A percentile compares a stretch with the other conserved stretches of the same genome.
Conservation (phyloP, 2,797 vertebrate genomes). For the Dipus sagitta region DNA sequence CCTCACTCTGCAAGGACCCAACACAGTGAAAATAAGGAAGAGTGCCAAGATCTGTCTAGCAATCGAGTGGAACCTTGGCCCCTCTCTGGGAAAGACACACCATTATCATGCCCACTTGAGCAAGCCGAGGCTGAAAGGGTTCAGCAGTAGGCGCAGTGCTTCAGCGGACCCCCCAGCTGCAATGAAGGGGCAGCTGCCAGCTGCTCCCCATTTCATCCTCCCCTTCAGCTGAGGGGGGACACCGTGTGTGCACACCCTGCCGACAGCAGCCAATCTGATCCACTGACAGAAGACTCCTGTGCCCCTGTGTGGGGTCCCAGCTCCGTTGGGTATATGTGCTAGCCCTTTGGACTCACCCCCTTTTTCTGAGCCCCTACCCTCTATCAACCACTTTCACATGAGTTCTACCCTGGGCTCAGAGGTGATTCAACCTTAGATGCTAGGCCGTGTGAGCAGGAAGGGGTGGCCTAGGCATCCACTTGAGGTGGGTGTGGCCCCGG, state of each 20-base stretch:
- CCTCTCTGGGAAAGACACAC: background rate
- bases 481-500: background rate
- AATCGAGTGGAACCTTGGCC: background rate
- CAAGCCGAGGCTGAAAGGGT: background rate
- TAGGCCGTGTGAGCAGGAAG: background rate
- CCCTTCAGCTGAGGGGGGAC: background rate
- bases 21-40: background rate
- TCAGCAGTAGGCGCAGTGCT: background rate
- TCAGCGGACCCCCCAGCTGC: too few relatives aligned
- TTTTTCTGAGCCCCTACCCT: background rate
- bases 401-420: background rate
- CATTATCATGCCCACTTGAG: background rate
- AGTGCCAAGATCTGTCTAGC: background rate
- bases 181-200: background rate
- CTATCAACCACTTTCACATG: background rate
- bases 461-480: background rate
- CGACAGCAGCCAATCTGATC: background rate
- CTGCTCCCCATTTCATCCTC: background rate
- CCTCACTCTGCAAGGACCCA: background rate
- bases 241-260: fast-evolving
- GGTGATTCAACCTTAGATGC: background rate
- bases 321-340: background rate
- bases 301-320: too few relatives aligned
- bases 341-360: background rate
- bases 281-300: background rate